Base-by-base conservation (phyloP, 2,888 invertebrate genomes). In the Plebejus argus region DNA sequence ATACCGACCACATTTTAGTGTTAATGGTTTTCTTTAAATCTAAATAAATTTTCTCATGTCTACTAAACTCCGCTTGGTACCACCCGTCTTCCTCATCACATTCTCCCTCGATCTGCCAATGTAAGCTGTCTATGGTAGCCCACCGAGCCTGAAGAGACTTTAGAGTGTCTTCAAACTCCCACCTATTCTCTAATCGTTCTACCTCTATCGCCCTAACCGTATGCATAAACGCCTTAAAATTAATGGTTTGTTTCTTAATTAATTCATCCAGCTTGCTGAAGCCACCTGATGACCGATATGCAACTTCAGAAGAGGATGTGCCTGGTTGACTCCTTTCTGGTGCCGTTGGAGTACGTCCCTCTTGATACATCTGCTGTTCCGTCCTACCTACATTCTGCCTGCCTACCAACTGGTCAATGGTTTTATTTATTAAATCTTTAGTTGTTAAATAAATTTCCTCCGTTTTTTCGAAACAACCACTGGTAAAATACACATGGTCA, bases 91-190 rank as follows among this genome's bases (percentile, higher is more conserved):
- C 76, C 28, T 49, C 77, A 53, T 76, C 72, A 35, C 78, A 28
- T 45, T 80, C 79, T 61, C 77, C 76, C 12, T 80, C 80, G 45
- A 81, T 66, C 23, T 79, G 78, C 81, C 80, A 80, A 49, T 81
- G 80, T 35, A 79, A 74, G 8, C 39, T n/a, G 39, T 81, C 81
- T 10, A 79, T 78, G 10, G 75, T 75, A 28, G 66, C 7, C 81
- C 81, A 81, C 3, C 80, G 76, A 7, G 76, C 18, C n/a, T 79
- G 66, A 8, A 81, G n/a, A 20, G 78, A 70, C 23, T 71, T 76
- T 18, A 80, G 56, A 1, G 76, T 39, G 45, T 80, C 78, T 76
- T 80, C 77, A 70, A 78, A 78, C 20, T 79, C 78, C 78, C 78
- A 78, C 35, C 76, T 77, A 33, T 78, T 74, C 20, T 75, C 45